Conservation (phyloP, 1,140 invertebrate species). For the Drosophila asahinai region DNA sequence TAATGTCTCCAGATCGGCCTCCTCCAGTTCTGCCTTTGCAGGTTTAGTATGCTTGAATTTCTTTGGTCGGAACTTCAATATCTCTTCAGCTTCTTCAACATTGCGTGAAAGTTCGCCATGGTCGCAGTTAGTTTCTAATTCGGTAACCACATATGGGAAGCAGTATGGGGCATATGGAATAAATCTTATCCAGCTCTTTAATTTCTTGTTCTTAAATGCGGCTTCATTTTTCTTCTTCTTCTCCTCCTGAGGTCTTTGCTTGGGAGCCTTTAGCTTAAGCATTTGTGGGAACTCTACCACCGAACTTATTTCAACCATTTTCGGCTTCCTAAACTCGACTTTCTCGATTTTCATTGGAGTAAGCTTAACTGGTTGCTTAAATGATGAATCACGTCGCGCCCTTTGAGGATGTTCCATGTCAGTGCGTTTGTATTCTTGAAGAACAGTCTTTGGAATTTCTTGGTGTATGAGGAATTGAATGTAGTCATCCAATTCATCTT, state of each 20-base stretch:
- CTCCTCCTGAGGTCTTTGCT: slow-evolving; percentile 83
- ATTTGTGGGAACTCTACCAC: slow-evolving; percentile 78
- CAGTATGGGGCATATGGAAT: slow-evolving; percentile 77
- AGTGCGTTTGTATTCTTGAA: slow-evolving; percentile 75
- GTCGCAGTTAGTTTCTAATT: slow-evolving; percentile 60
- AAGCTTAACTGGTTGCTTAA: slow-evolving; percentile 72
- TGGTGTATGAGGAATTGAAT: slow-evolving; percentile 80
- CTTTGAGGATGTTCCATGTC: slow-evolving; percentile 75
- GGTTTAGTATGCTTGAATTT: slow-evolving; percentile 69
- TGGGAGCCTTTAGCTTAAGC: slow-evolving; percentile 80
- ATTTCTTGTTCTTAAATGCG: slow-evolving; percentile 72
- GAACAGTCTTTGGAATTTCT: slow-evolving; percentile 84
- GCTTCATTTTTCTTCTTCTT: slow-evolving; percentile 84
- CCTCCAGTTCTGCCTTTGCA: slow-evolving; percentile 60
- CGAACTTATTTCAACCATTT: slow-evolving; percentile 74
- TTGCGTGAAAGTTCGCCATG: slow-evolving; percentile 78
- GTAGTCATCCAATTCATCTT: slow-evolving; percentile 83
- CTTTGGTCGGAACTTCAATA: slow-evolving; percentile 65
- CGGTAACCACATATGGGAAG: slow-evolving; percentile 61
- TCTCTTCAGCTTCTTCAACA: slow-evolving; percentile 74
- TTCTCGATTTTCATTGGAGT: slow-evolving; percentile 79
- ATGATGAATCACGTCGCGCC: slow-evolving; percentile 71
- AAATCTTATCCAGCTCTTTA: slow-evolving; percentile 79
- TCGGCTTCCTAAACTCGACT: slow-evolving; percentile 66
- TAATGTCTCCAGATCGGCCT: slow-evolving; percentile 46